Conservation (phyloP, 2,113 vertebrate genomes). For the Nansenia antarctica region DNA sequence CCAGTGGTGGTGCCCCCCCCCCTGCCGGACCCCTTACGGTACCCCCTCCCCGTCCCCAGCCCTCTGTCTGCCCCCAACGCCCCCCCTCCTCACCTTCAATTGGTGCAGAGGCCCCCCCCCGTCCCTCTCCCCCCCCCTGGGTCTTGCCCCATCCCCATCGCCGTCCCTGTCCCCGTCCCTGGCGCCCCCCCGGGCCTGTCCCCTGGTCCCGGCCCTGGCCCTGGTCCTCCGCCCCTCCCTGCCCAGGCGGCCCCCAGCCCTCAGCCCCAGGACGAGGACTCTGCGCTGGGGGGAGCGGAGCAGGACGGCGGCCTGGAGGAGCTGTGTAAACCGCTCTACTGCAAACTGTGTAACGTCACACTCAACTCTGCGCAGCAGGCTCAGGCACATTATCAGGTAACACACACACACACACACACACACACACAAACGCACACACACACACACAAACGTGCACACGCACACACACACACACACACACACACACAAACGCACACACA, state of each 20-base stretch:
- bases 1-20: conserved; percentile 57
- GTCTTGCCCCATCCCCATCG: conserved; percentile 39
- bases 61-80: conserved; percentile 47
- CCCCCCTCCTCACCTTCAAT: conserved; percentile 73
- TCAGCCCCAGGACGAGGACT: conserved; percentile 84
- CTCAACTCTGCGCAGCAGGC: conserved; percentile 97
- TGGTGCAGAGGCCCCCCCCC: conserved; percentile 70
- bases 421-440: no score
- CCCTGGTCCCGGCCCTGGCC: conserved; percentile 42
- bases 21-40: conserved; percentile 47
- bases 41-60: conserved; percentile 64
- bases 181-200: conserved; percentile 21
- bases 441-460: no score
- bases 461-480: no score
- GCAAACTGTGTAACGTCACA: conserved; percentile 97
- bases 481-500: no score
- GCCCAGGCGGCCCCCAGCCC: conserved; percentile 75
- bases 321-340: conserved; percentile 96
- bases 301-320: conserved; percentile 90
- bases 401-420: no score
- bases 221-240: conserved; percentile 24
- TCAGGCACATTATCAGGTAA: conserved; percentile 98
- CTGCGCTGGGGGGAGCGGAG: conserved; percentile 73
- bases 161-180: conserved; percentile 43
- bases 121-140: conserved; percentile 45